phyloP scores from a whole-genome alignment of 2,888 invertebrate genomes.

The Dasysyrphus tricinctus region DNA sequence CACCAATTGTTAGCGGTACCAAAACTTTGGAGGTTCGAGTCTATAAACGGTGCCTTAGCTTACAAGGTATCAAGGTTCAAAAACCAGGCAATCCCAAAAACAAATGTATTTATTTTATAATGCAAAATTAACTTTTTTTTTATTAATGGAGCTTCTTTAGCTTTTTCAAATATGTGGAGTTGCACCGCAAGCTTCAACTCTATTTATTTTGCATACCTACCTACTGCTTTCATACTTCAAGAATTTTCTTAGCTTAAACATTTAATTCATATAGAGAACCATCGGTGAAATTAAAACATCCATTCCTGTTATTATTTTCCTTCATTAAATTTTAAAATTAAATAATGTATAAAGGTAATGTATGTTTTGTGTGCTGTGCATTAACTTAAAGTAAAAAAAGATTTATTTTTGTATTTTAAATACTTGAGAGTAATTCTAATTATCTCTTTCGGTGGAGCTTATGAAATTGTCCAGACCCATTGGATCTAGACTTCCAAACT shows the following conservation, averaged over 20 bases:
- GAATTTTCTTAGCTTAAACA: neutral
- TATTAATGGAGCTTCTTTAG: too few relatives aligned
- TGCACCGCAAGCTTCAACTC: too few relatives aligned
- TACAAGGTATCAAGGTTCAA: too few relatives aligned
- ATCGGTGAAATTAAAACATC: neutral
- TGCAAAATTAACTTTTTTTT: too few relatives aligned
- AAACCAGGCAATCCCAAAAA: too few relatives aligned
- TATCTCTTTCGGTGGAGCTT: constrained; percentile 26
- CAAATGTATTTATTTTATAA: too few relatives aligned
- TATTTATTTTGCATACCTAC: too few relatives aligned
- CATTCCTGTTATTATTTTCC: neutral
- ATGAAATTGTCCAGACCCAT: constrained; percentile 61
- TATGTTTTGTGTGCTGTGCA: constrained; percentile 17
- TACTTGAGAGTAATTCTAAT: constrained; percentile 13
- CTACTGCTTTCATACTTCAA: too few relatives aligned
- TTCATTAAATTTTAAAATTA: constrained; percentile 22
- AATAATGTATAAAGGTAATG: constrained; percentile 31
- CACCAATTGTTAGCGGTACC: too few relatives aligned
- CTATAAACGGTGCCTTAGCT: too few relatives aligned
- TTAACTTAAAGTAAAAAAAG: constrained; percentile 13
- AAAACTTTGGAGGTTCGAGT: too few relatives aligned
- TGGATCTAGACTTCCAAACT: constrained; percentile 63
- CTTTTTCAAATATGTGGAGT: too few relatives aligned
- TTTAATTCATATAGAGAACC: neutral
- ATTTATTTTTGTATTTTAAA: constrained; percentile 7